Percentiles rank a stretch among this genome's conserved stretches.
These are phyloP conservation scores for Pitangus sulphuratus DNA, from an alignment of 2,797 vertebrate genomes.

Conservation along the genomic window DNA sequence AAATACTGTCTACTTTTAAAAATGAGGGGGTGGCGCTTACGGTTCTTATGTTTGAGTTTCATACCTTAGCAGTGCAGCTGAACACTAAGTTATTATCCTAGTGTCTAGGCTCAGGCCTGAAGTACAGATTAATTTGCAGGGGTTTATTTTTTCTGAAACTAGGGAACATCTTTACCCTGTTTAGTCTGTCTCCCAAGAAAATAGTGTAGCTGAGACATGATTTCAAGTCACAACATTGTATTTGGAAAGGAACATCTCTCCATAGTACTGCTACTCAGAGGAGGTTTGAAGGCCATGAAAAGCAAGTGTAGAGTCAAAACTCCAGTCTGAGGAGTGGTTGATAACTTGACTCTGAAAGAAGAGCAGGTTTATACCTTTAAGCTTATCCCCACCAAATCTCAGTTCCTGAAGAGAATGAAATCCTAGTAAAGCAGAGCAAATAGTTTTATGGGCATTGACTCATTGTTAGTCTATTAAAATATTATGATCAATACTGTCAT, in stretches of 20 bases:
- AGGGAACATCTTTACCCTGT: neutral
- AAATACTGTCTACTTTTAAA: neutral
- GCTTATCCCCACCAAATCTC: neutral
- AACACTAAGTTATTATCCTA: neutral
- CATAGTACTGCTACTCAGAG: neutral
- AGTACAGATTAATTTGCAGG: neutral
- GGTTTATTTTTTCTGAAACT: neutral
- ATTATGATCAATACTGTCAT: neutral
- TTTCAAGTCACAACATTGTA: neutral
- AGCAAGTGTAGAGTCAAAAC: neutral
- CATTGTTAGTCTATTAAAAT: neutral
- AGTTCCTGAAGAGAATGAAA: neutral
- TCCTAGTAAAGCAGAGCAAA: neutral
- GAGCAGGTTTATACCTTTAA: neutral
- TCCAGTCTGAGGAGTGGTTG: neutral
- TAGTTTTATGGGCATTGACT: neutral
- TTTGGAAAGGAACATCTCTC: neutral
- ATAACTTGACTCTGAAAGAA: neutral
- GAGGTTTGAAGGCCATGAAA: neutral
- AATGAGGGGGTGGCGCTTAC: neutral
- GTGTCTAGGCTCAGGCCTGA: neutral
- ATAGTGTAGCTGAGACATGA: neutral
- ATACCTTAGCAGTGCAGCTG: neutral
- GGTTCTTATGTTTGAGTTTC: neutral
- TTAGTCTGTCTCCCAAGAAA: neutral